Conservation (phyloP, 2,888 invertebrate genomes). For the Noctua fimbriata region DNA sequence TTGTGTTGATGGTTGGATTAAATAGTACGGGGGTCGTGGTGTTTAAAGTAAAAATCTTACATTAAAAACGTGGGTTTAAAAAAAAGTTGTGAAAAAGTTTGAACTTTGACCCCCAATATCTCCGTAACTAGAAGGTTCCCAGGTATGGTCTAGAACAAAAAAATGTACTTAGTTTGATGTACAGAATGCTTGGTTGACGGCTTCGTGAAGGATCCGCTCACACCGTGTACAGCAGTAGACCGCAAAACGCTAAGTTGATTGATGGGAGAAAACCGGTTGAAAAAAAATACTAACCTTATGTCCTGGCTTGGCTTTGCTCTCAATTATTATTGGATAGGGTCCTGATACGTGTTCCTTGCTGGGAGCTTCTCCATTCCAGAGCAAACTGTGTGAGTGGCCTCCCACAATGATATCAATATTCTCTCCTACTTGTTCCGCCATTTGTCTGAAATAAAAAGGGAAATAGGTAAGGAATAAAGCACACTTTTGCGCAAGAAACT, state of each 20-base stretch:
- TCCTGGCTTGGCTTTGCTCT: constrained; percentile 71
- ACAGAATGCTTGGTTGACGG: no score
- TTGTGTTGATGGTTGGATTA: no score
- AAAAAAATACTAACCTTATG: constrained; percentile 76
- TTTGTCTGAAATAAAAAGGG: constrained; percentile 80
- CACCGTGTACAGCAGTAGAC: not conserved
- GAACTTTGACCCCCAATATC: no score
- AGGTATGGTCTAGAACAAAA: no score
- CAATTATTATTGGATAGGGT: constrained; percentile 92
- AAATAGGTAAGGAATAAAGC: not conserved
- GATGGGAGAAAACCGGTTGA: not conserved
- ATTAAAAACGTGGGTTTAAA: no score
- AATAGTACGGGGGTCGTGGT: no score
- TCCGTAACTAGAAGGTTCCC: no score
- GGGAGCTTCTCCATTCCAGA: constrained; percentile 91
- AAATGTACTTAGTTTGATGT: no score
- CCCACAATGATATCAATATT: constrained; percentile 95
- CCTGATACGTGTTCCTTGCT: constrained; percentile 90
- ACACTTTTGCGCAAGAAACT: not conserved
- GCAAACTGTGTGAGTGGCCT: constrained; percentile 95
- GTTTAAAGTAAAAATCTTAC: no score
- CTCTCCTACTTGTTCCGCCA: constrained; percentile 92
- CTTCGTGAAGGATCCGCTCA: no score
- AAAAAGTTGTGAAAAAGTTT: no score
- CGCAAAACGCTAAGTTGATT: not conserved